Conservation (phyloP, 30 jellyfish, hydroid and myxozoan species). For the Pelagia noctiluca region DNA sequence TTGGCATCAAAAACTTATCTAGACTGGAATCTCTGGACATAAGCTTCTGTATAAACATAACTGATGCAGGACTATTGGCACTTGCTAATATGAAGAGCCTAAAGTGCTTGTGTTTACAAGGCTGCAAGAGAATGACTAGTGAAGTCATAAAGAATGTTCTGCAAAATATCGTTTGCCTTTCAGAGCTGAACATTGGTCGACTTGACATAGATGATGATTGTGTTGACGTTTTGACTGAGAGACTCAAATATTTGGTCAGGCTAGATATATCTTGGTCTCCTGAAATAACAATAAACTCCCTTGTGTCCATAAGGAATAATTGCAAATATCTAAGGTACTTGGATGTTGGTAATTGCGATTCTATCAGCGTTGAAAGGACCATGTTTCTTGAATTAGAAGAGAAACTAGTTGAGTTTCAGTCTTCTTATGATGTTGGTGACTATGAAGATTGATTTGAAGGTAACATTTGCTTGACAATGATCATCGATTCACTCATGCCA, state of each 20-base stretch:
- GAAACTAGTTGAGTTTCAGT: conserved; percentile 15
- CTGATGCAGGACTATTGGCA: conserved; percentile 31
- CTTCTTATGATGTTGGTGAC: conserved; percentile 21
- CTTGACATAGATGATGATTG: conserved; percentile 29
- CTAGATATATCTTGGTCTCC: conserved; percentile 22
- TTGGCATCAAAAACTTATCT: conserved; percentile 12
- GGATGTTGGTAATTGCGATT: conserved; percentile 9
- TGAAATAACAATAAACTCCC: neutral
- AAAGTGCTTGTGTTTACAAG: conserved; percentile 4
- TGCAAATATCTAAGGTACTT: conserved; percentile 29
- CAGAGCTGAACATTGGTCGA: conserved; percentile 1
- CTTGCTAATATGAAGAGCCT: neutral
- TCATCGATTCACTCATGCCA: too few species aligned
- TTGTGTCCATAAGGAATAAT: conserved; percentile 1
- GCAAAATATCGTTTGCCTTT: neutral
- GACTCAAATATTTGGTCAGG: neutral
- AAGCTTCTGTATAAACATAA: conserved; percentile 6
- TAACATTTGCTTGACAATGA: neutral
- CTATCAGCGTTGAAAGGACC: conserved; percentile 7
- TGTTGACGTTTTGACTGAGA: conserved; percentile 7
- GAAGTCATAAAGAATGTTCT: neutral
- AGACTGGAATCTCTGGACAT: conserved; percentile 22
- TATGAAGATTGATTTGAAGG: too few species aligned
- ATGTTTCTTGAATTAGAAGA: conserved; percentile 14
- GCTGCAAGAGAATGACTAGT: conserved; percentile 11